A percentile compares a stretch with the other conserved stretches of the same genome.
Evolutionary conservation across 2,113 vertebrate genomes (phyloP).

Genomic region (Rhea americana): DNA sequence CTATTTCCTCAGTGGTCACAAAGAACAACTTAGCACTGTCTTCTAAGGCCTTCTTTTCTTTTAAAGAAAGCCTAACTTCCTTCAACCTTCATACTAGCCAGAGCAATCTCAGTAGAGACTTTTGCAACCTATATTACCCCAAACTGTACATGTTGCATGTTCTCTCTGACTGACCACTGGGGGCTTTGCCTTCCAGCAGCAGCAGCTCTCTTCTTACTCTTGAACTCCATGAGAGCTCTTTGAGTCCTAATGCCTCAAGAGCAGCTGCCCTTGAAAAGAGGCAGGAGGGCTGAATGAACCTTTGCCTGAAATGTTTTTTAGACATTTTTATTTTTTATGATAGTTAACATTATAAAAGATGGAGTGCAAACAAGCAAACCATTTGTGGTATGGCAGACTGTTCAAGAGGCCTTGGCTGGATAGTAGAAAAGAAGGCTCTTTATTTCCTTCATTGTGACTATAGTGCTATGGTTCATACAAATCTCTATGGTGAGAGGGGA

Average conservation of each 20-base stretch:
- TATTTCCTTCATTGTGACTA: background rate
- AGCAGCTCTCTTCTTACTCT: background rate
- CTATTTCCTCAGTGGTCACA: fast-evolving
- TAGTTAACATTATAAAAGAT: background rate
- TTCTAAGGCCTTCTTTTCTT: background rate
- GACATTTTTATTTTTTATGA: background rate
- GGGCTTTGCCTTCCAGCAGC: background rate
- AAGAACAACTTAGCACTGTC: background rate
- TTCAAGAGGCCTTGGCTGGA: too few relatives aligned
- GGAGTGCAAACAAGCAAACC: background rate
- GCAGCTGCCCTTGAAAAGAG: background rate
- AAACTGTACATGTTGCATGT: background rate
- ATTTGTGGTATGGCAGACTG: too few relatives aligned
- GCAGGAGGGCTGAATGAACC: background rate
- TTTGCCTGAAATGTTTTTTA: background rate
- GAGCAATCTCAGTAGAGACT: background rate
- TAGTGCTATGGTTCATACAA: background rate
- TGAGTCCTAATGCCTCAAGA: background rate
- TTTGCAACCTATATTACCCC: background rate
- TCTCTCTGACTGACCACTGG: background rate
- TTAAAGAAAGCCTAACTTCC: background rate
- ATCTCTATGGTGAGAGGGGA: background rate
- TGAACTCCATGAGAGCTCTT: background rate
- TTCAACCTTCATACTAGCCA: background rate
- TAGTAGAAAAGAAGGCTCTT: background rate